Conservation (phyloP, 2,888 invertebrate species). For the Dorcus parallelipipedus region DNA sequence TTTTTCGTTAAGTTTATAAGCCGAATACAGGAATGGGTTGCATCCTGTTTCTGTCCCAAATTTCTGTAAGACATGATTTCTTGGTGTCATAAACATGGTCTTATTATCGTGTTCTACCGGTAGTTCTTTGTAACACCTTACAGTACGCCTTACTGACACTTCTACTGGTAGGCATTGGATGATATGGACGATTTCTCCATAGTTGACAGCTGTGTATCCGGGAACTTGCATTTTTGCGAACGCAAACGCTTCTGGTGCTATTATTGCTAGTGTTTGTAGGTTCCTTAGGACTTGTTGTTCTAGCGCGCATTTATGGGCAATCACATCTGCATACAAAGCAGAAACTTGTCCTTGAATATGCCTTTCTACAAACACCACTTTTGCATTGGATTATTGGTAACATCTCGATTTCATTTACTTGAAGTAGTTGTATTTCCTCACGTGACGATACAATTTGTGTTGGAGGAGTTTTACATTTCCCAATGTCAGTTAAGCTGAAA, state of each 20-base stretch:
- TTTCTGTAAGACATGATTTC: too few relatives aligned
- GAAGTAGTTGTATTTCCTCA: neutral
- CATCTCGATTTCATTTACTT: neutral
- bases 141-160: too few relatives aligned
- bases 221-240: constrained; percentile 15
- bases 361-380: neutral
- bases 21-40: too few relatives aligned
- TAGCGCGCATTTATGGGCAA: constrained; percentile 10
- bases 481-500: constrained; percentile 2
- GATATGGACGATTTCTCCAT: constrained; percentile 18
- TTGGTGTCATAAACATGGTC: too few relatives aligned
- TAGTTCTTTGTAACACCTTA: too few relatives aligned
- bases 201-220: constrained; percentile 16
- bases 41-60: too few relatives aligned
- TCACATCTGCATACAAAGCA: constrained; percentile 9
- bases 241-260: constrained; percentile 15
- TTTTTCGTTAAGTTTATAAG: too few relatives aligned
- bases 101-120: too few relatives aligned
- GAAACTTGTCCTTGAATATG: constrained; percentile 11
- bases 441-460: neutral
- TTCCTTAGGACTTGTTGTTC: constrained; percentile 16
- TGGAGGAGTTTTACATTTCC: neutral
- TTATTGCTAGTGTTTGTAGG: constrained; percentile 11
- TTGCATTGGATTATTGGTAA: constrained; percentile 1
- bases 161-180: constrained; percentile 8